Evolutionary conservation across 2,797 vertebrate species (phyloP), one percentile per base, ranked within the genome.

Genomic region (Benthosema pterotum): DNA sequence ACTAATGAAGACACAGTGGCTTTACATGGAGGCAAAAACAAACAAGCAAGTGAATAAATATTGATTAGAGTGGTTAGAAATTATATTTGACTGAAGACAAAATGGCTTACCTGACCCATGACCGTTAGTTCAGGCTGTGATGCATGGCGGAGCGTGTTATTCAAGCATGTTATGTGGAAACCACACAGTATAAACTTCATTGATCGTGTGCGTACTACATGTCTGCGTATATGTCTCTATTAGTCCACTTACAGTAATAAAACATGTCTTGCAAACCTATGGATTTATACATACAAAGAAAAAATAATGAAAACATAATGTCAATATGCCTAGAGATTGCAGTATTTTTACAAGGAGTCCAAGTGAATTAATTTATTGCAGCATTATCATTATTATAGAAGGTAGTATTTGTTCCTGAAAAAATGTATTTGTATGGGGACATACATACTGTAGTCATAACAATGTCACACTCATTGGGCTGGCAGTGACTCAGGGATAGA

Each of bases 1-100:
- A 8, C 60, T 78, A 72, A 82, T 79, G 65, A 79, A 77, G 65
- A 87, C 22, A 42, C 50, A 75, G 43, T 48, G 18, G 11, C 68
- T 42, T 1, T 60, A 32, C 45, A 22, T 16, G 12, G 0, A 32
- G 42, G 32, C 17, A 71, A 54, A 51, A 45, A 61, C 71, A 47
- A 57, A 45, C 53, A 14, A 42, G 32, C 22, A 8, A 38, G 45
- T 14, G 28, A 38, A 48, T 5, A 15, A 11, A 19, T 72, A 74
- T 71, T 50, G 76, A 84, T 53, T 14, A 0, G 14, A 57, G 66
- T 9, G 16, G 59, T 65, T 46, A 53, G 22, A 75, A 57, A 61
- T 57, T 2, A 11, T 43, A 69, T 72, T 16, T 67, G 67, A 50
- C 52, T 48, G 22, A 47, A 66, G 74, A 48, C 45, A 51, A 52